Base-by-base conservation (phyloP, 2,888 invertebrate genomes). In the Drosophila macrospina region DNA sequence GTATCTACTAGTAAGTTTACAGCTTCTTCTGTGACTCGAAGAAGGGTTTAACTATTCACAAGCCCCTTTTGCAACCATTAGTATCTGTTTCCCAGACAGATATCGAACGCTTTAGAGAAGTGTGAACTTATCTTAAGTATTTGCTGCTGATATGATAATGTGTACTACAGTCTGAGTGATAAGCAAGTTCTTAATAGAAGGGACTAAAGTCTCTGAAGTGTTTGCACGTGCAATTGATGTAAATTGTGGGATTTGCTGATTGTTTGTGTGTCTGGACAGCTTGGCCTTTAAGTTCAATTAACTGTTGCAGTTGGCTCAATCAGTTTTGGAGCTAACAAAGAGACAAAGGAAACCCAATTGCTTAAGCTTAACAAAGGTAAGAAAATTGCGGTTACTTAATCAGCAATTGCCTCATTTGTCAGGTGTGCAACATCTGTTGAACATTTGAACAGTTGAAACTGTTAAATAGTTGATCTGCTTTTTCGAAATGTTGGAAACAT, bases 391-490 rank as follows among this genome's bases (percentile, higher is more conserved):
- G 89, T 83, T 83, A 84, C 83, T 72, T 78, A 80, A 83, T 75
- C 70, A 30, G 56, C 78, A 86, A 88, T 88, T 88, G 81, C 87
- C 85, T 78, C 87, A 88, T 86, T 87, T 84, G 87, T 84, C 84
- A 83, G 78, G 66, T 70, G 74, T 70, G 60, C 88, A 83, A 60
- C 87, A 73, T 41, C 67, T 57, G 59, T 37, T 59, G 26, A 77
- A 55, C 78, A 57, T 34, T 16, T 26, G n/a, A 65, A 34, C 61
- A 42, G 41, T 30, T 45, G 20, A 20, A 20, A 55, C 78, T 54
- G 42, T 16, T 26, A 6, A 65, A 34, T 56, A 42, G 37, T 30
- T 45, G 45, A 20, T 34, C 47, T 37, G 28, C 20, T 34, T 28
- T 54, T 36, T 52, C 11, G 28, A 62, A 63, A 34, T 52, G 28